Evolutionary conservation across 2,113 vertebrate species (phyloP), one percentile per base, ranked within the genome.

Genomic region (Paratilapia polleni): DNA sequence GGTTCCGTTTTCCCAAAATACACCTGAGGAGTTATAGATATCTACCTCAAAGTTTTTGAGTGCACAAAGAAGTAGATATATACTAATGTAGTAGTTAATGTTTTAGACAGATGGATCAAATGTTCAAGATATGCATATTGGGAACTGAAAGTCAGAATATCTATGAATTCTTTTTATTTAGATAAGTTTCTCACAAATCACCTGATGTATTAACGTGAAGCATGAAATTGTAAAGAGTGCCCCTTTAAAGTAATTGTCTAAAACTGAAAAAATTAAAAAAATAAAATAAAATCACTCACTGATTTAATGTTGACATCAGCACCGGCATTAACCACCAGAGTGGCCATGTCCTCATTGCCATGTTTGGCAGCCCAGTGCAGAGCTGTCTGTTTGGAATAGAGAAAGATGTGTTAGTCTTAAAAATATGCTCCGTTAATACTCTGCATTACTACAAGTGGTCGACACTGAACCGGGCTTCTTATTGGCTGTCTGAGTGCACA

Each of bases 311-410:
- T 96, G 91, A 97, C 92, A 8, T 96, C 96, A 0, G 94, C 96
- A 0, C 96, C 96, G 0, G 96, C 96, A 1, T 93, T 85, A 11
- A 87, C 94, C 87, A 97, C 92, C 64, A 95, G 88, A 8, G 86
- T 7, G 1, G 94, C 94, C 96, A 97, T 96, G 92, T 96, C 96
- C 78, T 93, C 81, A 61, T 93, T 95, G 77, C 96, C 96, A 2
- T 97, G 96, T 80, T 97, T 96, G 6, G 96, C 96, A 1, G 96
- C 96, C 96, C 96, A 97, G 88, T 97, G 96, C 62, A 97, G 87
- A 22, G 96, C 96, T 0, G 96, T 97, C 96, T 96, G 93, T 59
- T 58, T 56, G 68, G 22, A 74, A 73, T 0, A 62, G 61, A 3
- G 36, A 85, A 26, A 86, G 47, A 34, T 5, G 70, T 58, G 68